A percentile compares a stretch with the other conserved stretches of the same genome.
phyloP scores from a whole-genome alignment of 2,797 vertebrate genomes.

The Merluccius polli region DNA sequence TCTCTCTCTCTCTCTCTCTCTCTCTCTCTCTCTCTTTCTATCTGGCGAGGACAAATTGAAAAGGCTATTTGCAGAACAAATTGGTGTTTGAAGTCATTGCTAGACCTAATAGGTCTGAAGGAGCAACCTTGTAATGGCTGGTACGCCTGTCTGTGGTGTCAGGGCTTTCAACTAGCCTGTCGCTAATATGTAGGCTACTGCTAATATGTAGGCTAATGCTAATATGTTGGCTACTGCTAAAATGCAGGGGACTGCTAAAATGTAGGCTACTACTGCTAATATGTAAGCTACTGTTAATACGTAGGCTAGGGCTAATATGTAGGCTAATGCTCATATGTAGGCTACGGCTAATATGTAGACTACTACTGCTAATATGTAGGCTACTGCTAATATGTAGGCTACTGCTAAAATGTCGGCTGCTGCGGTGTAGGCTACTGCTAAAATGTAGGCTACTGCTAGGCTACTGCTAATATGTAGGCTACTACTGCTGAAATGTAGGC shows the following conservation, averaged over 20 bases:
- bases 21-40: constrained; percentile 68
- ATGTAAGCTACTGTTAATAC: neutral
- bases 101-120: constrained; percentile 75
- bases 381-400: constrained; percentile 33
- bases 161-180: constrained; percentile 28
- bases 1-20: constrained; percentile 69
- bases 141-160: constrained; percentile 66
- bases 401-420: constrained; percentile 35
- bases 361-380: neutral
- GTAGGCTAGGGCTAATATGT: constrained; percentile 46
- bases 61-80: constrained; percentile 81
- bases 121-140: constrained; percentile 67
- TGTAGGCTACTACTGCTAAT: constrained; percentile 16
- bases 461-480: constrained; percentile 33
- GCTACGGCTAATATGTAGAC: constrained; percentile 25
- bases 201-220: constrained; percentile 42
- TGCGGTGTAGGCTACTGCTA: too few species aligned
- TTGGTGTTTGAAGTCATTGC: constrained; percentile 78
- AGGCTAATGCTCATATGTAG: too few species aligned
- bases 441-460: constrained; percentile 14
- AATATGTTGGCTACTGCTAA: too few species aligned
- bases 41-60: constrained; percentile 70
- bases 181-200: neutral
- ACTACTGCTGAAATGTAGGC: constrained; percentile 20
- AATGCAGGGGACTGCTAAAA: constrained; percentile 24